These are phyloP conservation scores for Paramormyrops hopkinsi DNA, from an alignment of 2,797 vertebrate genomes.

Conservation along the genomic window DNA sequence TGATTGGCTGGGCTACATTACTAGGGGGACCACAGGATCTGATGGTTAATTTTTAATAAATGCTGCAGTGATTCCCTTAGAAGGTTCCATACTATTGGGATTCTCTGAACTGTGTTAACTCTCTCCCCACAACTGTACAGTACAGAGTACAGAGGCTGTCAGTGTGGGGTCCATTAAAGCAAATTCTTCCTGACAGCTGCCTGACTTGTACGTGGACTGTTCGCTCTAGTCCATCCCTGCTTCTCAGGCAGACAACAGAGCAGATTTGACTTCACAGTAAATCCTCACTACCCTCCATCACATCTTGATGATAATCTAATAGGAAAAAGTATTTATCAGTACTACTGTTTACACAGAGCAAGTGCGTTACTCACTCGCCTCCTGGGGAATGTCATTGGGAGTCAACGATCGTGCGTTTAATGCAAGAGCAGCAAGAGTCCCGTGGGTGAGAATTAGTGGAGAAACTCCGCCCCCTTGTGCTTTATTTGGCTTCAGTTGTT, in stretches of 20 bases:
- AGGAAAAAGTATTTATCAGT: background rate
- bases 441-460: background rate
- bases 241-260: background rate
- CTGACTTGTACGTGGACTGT: background rate
- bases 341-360: background rate
- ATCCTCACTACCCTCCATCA: background rate
- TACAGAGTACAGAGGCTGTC: background rate
- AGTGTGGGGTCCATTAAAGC: background rate
- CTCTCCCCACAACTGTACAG: background rate
- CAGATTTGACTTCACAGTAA: background rate
- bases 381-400: background rate
- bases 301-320: background rate
- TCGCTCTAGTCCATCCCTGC: conserved; percentile 5
- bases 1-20: conserved; percentile 2
- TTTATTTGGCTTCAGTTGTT: background rate
- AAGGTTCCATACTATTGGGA: background rate
- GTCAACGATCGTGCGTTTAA: background rate
- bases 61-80: background rate
- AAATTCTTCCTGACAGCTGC: conserved; percentile 5
- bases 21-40: background rate
- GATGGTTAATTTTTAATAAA: conserved; percentile 4
- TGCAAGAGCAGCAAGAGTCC: background rate
- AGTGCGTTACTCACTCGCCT: background rate
- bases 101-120: background rate
- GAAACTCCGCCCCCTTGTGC: background rate